A percentile compares a stretch with the other conserved stretches of the same genome.
These are phyloP conservation scores for Plagodis dolabraria DNA, from an alignment of 2,888 invertebrate genomes.

Conservation along the genomic window DNA sequence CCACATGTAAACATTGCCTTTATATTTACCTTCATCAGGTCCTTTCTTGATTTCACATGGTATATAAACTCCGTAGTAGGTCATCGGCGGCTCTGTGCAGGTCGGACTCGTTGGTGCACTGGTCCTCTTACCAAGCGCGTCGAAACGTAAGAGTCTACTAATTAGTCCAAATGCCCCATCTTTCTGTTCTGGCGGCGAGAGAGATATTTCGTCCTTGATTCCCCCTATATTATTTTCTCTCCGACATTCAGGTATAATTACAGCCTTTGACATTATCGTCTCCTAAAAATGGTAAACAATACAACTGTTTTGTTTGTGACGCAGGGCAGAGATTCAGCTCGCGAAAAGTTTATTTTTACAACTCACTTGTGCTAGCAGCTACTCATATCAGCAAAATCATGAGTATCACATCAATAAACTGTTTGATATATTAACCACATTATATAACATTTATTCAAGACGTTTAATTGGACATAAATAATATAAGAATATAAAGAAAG, in stretches of 20 bases:
- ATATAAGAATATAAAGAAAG: too few relatives aligned
- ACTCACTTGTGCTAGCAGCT: slow-evolving; percentile 45
- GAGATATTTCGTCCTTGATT: slow-evolving; percentile 68
- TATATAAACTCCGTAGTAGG: slow-evolving; percentile 81
- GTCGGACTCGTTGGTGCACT: slow-evolving; percentile 60
- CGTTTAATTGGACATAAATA: slow-evolving; percentile 42
- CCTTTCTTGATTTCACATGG: slow-evolving; percentile 82
- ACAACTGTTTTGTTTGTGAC: slow-evolving; percentile 76
- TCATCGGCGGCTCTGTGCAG: slow-evolving; percentile 59
- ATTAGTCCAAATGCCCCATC: slow-evolving; percentile 72
- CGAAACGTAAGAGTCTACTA: slow-evolving; percentile 71
- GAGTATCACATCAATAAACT: slow-evolving; percentile 33
- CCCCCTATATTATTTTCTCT: slow-evolving; percentile 61
- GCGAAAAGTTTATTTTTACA: slow-evolving; percentile 69
- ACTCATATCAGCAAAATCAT: slow-evolving; percentile 72
- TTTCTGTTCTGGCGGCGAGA: slow-evolving; percentile 71
- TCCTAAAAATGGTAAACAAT: slow-evolving; percentile 73
- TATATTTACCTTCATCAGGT: slow-evolving; percentile 74
- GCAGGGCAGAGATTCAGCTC: slow-evolving; percentile 51
- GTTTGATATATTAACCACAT: slow-evolving; percentile 53
- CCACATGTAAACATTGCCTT: slow-evolving; percentile 18
- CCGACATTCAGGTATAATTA: slow-evolving; percentile 70
- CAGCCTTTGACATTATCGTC: slow-evolving; percentile 75
- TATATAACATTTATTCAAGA: slow-evolving; percentile 42
- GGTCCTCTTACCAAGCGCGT: slow-evolving; percentile 61